A percentile compares a stretch with the other conserved stretches of the same genome.
phyloP scores from a whole-genome alignment of 2,113 vertebrate genomes.

The Neolamprologus toae region DNA sequence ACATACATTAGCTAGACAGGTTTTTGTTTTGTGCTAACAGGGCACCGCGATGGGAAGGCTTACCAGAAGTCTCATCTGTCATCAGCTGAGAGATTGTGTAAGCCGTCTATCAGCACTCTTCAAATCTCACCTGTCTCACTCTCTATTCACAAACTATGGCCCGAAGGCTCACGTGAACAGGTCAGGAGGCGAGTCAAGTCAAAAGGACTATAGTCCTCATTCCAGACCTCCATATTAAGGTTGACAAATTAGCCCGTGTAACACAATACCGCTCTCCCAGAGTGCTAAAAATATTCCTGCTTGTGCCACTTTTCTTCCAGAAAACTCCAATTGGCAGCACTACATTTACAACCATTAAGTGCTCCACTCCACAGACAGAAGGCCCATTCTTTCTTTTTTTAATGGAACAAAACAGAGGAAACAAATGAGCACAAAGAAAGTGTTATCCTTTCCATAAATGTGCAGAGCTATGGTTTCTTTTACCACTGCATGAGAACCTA shows the following conservation, averaged over 20 bases:
- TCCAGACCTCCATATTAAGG: conserved; percentile 43
- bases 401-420: conserved; percentile 17
- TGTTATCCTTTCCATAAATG: conserved; percentile 53
- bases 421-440: background rate
- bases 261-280: background rate
- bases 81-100: background rate
- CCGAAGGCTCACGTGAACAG: background rate
- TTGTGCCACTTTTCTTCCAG: conserved; percentile 10
- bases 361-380: conserved; percentile 16
- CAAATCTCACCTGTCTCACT: conserved; percentile 19
- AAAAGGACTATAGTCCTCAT: conserved; percentile 18
- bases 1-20: background rate
- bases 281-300: conserved; percentile 8
- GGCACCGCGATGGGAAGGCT: background rate
- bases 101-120: background rate
- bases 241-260: conserved; percentile 23
- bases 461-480: background rate
- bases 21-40: background rate
- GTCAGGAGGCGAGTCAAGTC: background rate
- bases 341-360: conserved; percentile 13
- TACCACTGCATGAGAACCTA: background rate
- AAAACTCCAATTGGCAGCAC: background rate
- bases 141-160: background rate
- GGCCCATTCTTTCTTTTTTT: conserved; percentile 31
- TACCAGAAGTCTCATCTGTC: conserved; percentile 24